Base-by-base conservation (phyloP, 2,797 vertebrate genomes). In the Ciconia nigra region DNA sequence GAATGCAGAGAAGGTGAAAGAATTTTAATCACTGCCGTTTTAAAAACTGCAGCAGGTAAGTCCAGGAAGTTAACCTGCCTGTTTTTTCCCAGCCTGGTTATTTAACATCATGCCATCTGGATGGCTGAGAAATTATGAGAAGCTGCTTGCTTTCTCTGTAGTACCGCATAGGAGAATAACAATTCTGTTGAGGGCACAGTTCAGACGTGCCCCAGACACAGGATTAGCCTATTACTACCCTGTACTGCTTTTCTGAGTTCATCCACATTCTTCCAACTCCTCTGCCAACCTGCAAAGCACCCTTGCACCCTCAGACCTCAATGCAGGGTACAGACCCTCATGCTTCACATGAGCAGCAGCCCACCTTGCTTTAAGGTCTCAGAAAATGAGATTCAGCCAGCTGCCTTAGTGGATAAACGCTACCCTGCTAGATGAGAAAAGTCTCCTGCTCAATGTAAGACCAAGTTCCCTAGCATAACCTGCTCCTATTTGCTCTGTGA, bases 401-500 rank as follows among this genome's bases (percentile, higher is more conserved):
- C 84, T 89, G 73, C 58, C 73, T 70, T 70, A 58, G 25, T 69
- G 69, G 66, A 78, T 61, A 83, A 74, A 61, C 2, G 0, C 35
- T n/a, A 83, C 17, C 5, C 15, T 44, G n/a, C 37, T 39, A 77
- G 58, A 74, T 57, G 52, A 82, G 16, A 77, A 52, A 82, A 89
- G 9, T 79, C 76, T 94, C 65, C 86, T 33, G 41, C 31, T 72
- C 46, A n/a, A 37, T 15, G 0, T 28, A 88, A 90, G 33, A 70
- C 35, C 59, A 54, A 67, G 46, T 65, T 87, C 85, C 66, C 71
- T 51, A 92, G 62, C 82, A 72, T n/a, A 74, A 78, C 72, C 55
- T 84, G 69, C 58, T 94, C 83, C 82, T 86, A 44, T 83, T 35
- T 91, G 78, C 55, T 95, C 87, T 90, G 85, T 83, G 92, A 95